A percentile compares a stretch with the other conserved stretches of the same genome.
Conservation (phyloP, 2,888 invertebrate genomes). For the Lymantria dispar region DNA sequence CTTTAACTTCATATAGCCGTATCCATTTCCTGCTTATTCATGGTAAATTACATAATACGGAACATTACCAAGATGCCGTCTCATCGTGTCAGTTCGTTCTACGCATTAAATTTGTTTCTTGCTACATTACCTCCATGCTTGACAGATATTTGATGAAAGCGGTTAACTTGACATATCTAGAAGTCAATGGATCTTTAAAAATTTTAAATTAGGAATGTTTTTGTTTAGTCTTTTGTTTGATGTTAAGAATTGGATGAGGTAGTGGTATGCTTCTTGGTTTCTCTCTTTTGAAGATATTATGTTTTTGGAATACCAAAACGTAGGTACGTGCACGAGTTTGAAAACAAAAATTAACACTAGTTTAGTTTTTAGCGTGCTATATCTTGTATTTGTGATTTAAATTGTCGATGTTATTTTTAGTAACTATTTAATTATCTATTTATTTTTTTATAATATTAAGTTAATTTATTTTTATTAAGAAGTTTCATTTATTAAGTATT, state of each 20-base stretch:
- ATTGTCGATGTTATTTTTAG: too few species aligned
- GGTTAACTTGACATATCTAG: conserved; percentile 17
- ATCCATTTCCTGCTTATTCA: conserved; percentile 19
- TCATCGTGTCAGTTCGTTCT: conserved; percentile 32
- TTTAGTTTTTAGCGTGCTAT: too few species aligned
- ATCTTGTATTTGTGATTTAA: too few species aligned
- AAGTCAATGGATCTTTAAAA: conserved; percentile 13
- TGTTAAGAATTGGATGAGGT: conserved; percentile 9
- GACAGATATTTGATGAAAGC: conserved; percentile 23
- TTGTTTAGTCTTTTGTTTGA: conserved; percentile 10
- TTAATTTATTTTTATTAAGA: too few species aligned
- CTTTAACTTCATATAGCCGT: conserved; percentile 6
- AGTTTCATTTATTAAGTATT: too few species aligned
- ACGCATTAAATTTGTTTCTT: conserved; percentile 52
- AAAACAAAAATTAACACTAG: too few species aligned
- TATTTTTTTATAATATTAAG: too few species aligned
- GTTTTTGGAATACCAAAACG: too few species aligned
- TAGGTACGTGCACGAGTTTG: too few species aligned
- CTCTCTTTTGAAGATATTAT: neutral
- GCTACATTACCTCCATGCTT: conserved; percentile 50
- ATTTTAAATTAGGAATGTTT: conserved; percentile 19
- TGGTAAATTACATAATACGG: conserved; percentile 36
- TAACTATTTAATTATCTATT: too few species aligned
- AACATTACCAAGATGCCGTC: conserved; percentile 53
- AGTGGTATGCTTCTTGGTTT: conserved; percentile 3